These are phyloP conservation scores for Heliornis fulica DNA, from an alignment of 2,113 vertebrate species.

Conservation along the genomic window DNA sequence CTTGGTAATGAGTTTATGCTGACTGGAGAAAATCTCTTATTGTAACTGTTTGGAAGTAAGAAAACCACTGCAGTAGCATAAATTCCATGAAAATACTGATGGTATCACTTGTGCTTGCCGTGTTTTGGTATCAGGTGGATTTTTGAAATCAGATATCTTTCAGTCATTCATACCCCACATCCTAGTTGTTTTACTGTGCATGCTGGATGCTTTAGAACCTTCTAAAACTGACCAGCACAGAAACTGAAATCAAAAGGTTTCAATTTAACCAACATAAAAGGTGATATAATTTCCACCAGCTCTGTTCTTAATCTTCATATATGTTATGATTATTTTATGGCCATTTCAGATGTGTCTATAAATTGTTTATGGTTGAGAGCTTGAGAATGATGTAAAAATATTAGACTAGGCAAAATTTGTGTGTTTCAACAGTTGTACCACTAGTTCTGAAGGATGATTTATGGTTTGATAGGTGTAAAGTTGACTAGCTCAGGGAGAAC, in stretches of 20 bases:
- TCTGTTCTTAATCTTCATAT: background rate
- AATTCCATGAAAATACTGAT: background rate
- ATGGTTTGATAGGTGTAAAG: background rate
- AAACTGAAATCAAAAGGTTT: fast-evolving
- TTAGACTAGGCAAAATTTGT: background rate
- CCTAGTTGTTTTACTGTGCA: background rate
- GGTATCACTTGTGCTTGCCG: background rate
- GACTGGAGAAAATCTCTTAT: background rate
- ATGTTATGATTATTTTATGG: background rate
- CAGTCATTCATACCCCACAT: background rate
- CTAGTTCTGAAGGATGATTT: background rate
- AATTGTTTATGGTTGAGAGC: background rate
- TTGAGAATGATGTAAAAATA: background rate
- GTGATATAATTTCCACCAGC: background rate
- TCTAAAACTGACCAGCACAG: background rate
- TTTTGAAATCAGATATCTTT: background rate
- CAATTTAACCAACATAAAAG: fast-evolving
- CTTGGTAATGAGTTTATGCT: background rate
- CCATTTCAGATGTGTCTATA: background rate
- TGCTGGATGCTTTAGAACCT: background rate
- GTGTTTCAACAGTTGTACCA: background rate
- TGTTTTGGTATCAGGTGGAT: fast-evolving
- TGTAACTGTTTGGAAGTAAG: background rate
- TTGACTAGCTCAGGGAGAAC: background rate
- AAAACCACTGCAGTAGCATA: background rate